These are phyloP conservation scores for Melanargia galathea DNA, from an alignment of 2,888 invertebrate species.

Conservation along the genomic window DNA sequence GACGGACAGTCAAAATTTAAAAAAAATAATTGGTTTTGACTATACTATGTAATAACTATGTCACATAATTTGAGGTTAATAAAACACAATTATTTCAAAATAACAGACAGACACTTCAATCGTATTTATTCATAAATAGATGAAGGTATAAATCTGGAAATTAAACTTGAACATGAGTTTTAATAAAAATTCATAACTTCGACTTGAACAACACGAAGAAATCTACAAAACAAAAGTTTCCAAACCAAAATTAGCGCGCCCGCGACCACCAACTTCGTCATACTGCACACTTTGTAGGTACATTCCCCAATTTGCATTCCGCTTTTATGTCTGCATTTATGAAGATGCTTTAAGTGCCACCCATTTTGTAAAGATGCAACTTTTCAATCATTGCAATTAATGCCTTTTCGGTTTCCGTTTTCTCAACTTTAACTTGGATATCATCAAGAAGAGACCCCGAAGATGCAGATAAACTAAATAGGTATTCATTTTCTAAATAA, in stretches of 20 bases:
- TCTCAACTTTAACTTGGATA: too few species aligned
- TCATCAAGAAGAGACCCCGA: too few species aligned
- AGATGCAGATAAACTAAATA: too few species aligned
- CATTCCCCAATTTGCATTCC: constrained; percentile 38
- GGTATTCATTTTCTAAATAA: too few species aligned
- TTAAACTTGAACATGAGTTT: background rate
- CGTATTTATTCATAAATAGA: background rate
- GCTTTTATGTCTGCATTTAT: constrained; percentile 31
- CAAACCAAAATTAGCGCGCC: constrained; percentile 41
- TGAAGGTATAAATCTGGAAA: background rate
- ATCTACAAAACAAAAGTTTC: constrained; percentile 37
- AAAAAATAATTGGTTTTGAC: too few species aligned
- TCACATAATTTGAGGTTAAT: too few species aligned
- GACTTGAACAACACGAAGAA: background rate
- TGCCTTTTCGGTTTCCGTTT: too few species aligned
- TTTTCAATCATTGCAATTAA: background rate
- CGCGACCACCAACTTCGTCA: constrained; percentile 38
- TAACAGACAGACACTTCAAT: too few species aligned
- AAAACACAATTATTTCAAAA: too few species aligned
- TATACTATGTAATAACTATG: too few species aligned
- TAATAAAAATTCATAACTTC: constrained; percentile 10
- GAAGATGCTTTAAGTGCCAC: constrained; percentile 5
- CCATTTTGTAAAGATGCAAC: background rate
- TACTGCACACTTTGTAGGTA: constrained; percentile 26
- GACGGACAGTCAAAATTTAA: background rate